Conservation (phyloP, 2,888 invertebrate genomes). For the Diaperis boleti region DNA sequence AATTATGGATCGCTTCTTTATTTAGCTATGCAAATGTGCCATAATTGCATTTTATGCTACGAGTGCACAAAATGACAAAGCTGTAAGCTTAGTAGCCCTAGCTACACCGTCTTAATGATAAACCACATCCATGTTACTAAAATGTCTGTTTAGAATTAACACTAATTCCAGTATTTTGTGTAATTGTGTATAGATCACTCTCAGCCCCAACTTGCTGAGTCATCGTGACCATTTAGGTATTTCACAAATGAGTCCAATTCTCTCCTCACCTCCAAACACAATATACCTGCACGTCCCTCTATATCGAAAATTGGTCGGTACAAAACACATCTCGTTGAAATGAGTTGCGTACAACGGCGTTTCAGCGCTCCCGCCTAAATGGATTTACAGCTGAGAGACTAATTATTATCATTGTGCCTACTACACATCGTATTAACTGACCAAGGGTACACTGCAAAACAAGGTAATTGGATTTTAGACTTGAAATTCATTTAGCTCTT, state of each 20-base stretch:
- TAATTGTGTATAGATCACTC: no score
- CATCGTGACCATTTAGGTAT: neutral
- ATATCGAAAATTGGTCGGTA: constrained; percentile 16
- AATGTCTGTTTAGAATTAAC: no score
- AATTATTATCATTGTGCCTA: constrained; percentile 47
- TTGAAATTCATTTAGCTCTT: constrained; percentile 51
- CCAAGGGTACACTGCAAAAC: constrained; percentile 49
- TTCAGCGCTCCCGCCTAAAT: constrained; percentile 25
- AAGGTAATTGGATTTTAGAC: constrained; percentile 50
- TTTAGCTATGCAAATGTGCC: no score
- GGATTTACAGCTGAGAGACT: constrained; percentile 43
- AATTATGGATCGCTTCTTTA: no score
- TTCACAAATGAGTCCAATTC: neutral
- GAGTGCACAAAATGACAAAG: no score
- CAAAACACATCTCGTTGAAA: constrained; percentile 14
- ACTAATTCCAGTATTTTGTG: no score
- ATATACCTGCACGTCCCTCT: neutral
- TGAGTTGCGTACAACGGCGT: constrained; percentile 22
- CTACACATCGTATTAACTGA: constrained; percentile 51
- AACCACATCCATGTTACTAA: no score
- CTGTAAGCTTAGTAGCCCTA: no score
- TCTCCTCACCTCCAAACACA: constrained; percentile 8
- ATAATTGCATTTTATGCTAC: no score
- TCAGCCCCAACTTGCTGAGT: no score
- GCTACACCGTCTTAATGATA: no score